A percentile compares a stretch with the other conserved stretches of the same genome.
phyloP scores from a whole-genome alignment of 2,113 vertebrate genomes.

The Leptobrachium leishanense region DNA sequence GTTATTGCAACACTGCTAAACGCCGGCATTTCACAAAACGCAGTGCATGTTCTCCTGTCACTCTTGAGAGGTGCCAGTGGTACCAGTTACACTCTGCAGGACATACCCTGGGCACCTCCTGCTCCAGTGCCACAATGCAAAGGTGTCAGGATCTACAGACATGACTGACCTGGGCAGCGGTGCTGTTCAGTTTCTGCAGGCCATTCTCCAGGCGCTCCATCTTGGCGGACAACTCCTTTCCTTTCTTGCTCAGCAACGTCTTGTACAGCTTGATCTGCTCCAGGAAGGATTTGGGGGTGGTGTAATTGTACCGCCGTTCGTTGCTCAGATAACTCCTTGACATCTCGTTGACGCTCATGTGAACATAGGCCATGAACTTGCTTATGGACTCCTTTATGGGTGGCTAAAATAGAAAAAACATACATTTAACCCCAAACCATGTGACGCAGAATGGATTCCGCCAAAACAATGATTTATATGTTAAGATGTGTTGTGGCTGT shows the following conservation, averaged over 20 bases:
- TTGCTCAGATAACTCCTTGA: conserved; percentile 82
- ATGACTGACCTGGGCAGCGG: conserved; percentile 79
- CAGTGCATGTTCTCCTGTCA: too few species aligned
- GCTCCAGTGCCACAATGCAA: not conserved
- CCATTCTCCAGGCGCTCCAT: conserved; percentile 87
- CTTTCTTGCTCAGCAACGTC: conserved; percentile 74
- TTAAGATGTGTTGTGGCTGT: not conserved
- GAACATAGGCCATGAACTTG: conserved; percentile 93
- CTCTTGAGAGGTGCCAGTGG: too few species aligned
- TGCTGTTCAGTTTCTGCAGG: conserved; percentile 87
- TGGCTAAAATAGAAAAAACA: conserved; percentile 60
- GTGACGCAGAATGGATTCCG: too few species aligned
- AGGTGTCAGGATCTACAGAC: too few species aligned
- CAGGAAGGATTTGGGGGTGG: conserved; percentile 95
- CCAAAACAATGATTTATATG: too few species aligned
- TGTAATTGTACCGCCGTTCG: conserved; percentile 90
- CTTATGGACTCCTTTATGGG: conserved; percentile 83
- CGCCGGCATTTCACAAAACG: too few species aligned
- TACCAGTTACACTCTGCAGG: too few species aligned
- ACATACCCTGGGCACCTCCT: not conserved
- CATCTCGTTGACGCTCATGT: conserved; percentile 80
- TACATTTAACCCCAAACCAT: too few species aligned
- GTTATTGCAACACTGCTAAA: too few species aligned
- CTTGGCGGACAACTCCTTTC: conserved; percentile 77
- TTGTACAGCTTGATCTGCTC: conserved; percentile 93